Evolutionary conservation across 2,797 vertebrate genomes (phyloP), one percentile per base, ranked within the genome.

Genomic region (Varecia variegata): DNA sequence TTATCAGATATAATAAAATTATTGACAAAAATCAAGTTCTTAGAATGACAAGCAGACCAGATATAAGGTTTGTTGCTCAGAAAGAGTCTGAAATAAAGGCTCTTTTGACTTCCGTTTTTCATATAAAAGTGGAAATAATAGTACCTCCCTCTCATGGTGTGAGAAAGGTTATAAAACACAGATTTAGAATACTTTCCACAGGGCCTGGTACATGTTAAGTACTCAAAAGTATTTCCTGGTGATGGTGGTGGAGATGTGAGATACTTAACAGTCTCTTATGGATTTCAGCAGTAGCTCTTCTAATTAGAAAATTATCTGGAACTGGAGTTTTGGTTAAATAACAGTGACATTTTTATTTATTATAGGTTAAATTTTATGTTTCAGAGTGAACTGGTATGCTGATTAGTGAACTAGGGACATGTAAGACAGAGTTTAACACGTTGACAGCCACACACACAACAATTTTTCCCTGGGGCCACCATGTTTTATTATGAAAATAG

Each of bases 1-100:
- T 95, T 32, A 45, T 68, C 13, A 47, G 14, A 14, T 89, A 0
- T 67, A 83, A 50, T 87, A n/a, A 71, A 8, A 58, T 17, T 81
- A 43, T 65, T 89, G 32, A 85, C 85, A 65, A 65, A 86, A 80
- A 65, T 43, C 18, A 81, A 12, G 45, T 67, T 62, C 67, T 93
- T 85, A 43, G 35, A 90, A 73, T 81, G 60, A 52, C 7, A 88
- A 27, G 35, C 43, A 70, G 88, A 12, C 38, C 20, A 93, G 3
- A n/a, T 92, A 35, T 92, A 35, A 94, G n/a, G 30, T 85, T 87
- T 93, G 21, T 90, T 80, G 45, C 32, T 95, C 13, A 91, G 35
- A 40, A 77, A 80, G 43, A 93, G 13, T 23, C 18, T 47, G 3
- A 8, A 60, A 38, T 50, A 43, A 86, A 65, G 43, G 40, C 10